Conservation (phyloP, 2,113 vertebrate species). For the Chrysochloris asiatica region DNA sequence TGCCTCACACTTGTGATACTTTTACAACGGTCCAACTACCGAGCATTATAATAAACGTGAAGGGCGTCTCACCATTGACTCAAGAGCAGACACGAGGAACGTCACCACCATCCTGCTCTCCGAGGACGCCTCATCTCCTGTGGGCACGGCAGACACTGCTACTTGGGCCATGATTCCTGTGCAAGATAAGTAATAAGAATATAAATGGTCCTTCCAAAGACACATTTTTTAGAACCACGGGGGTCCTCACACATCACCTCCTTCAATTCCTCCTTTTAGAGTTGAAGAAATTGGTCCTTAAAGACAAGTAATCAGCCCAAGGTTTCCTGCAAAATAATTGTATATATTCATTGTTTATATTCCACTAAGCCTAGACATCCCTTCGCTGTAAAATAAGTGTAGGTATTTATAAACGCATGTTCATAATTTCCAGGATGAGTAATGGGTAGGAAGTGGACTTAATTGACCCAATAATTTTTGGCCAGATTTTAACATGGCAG, state of each 20-base stretch:
- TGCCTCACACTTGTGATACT: no score
- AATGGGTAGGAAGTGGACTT: not conserved
- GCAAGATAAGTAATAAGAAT: not conserved
- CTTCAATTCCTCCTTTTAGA: not conserved
- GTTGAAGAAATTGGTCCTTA: not conserved
- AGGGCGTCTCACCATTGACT: constrained; percentile 86
- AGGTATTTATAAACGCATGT: not conserved
- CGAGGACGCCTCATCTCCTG: constrained; percentile 65
- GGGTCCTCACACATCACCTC: not conserved
- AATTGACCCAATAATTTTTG: not conserved
- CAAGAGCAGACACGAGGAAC: constrained; percentile 87
- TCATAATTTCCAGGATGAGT: not conserved
- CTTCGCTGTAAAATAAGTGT: not conserved
- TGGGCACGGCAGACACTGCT: not conserved
- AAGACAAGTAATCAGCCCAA: not conserved
- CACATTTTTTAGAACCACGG: not conserved
- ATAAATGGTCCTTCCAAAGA: no score
- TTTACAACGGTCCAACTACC: not conserved
- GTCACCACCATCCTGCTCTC: constrained; percentile 85
- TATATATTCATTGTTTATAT: not conserved
- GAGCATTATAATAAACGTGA: fast-evolving
- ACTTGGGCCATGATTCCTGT: constrained; percentile 84
- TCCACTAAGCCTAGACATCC: not conserved
- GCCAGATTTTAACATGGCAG: not conserved
- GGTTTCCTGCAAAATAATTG: not conserved